Base-by-base conservation (phyloP, 2,797 vertebrate genomes). In the Fratercula arctica region DNA sequence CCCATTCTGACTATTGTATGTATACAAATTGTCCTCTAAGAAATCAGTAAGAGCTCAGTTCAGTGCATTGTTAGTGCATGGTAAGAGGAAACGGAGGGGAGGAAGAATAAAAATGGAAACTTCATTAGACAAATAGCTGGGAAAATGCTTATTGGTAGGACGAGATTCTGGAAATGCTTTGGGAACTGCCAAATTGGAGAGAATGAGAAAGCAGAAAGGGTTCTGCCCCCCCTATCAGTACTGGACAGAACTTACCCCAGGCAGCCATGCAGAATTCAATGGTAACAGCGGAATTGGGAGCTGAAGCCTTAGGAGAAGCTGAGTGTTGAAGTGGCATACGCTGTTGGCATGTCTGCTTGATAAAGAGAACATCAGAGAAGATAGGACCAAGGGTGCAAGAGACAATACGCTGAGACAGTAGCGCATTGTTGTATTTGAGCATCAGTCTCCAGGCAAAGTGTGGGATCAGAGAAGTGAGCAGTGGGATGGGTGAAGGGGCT, bases 31-130 rank as follows among this genome's bases (percentile, higher is more conserved):
- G 69, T 94, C 80, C 82, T 84, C 79, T 79, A 67, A 78, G 76
- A 94, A 88, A 70, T 53, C 76, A 78, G 75, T 78, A 56, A 88
- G 92, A 91, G 76, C 95, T 95, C 82, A 45, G 82, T 80, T 95
- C 57, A n/a, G 54, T 68, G 92, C 89, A 43, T 94, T 73, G 85
- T 92, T 95, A 93, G 67, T 59, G 79, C 11, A 0, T 93, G 89
- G 91, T 92, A 90, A 95, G 92, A 94, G 95, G 93, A 95, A 94
- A 81, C 1, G 76, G 93, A 96, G 93, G 90, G 91, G 94, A 93
- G 94, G 89, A 93, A 93, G 87, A 96, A 96, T 93, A 85, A 96
- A 97, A 95, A 84, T 57, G 48, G 94, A 95, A 96, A 85, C 56
- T 95, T 84, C 85, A 67, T 84, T 78, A 89, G 64, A 60, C 73